Evolutionary conservation across 2,113 vertebrate genomes (phyloP).

Genomic region (Austrofundulus limnaeus): DNA sequence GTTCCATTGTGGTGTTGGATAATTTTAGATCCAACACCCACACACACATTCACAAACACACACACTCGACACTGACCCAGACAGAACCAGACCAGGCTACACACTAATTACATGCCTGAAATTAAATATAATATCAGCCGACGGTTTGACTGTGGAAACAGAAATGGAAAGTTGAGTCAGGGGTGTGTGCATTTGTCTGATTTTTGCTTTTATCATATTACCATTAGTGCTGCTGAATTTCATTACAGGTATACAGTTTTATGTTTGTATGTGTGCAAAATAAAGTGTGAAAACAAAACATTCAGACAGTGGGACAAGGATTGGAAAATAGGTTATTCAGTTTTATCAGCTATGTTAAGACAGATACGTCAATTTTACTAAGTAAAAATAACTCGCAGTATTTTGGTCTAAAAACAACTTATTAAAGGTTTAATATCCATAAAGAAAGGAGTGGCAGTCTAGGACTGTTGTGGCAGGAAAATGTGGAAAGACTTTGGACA

Average conservation of each 20-base stretch:
- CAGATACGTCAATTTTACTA: not conserved
- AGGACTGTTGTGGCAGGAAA: not conserved
- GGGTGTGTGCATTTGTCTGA: constrained; percentile 20
- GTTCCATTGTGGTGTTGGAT: constrained; percentile 57
- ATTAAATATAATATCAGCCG: constrained; percentile 73
- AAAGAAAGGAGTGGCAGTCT: constrained; percentile 5
- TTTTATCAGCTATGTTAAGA: not conserved
- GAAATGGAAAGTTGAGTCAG: constrained; percentile 44
- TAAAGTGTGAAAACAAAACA: constrained; percentile 5
- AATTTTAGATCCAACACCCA: constrained; percentile 44
- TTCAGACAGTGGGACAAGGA: not conserved
- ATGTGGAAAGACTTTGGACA: constrained; percentile 8
- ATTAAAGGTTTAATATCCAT: not conserved
- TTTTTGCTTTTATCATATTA: constrained; percentile 14
- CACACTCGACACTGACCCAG: constrained; percentile 61
- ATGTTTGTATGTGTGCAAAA: not conserved
- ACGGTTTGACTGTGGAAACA: constrained; percentile 56
- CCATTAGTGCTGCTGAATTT: constrained; percentile 1
- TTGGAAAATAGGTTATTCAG: not conserved
- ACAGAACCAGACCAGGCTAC: constrained; percentile 67
- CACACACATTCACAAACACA: constrained; percentile 24
- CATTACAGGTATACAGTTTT: not conserved
- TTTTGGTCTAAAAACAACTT: constrained; percentile 5
- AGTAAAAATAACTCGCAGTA: no score
- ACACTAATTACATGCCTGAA: constrained; percentile 75